A percentile compares a stretch with the other conserved stretches of the same genome.
Evolutionary conservation across 30 jellyfish, hydroid and myxozoan species (phyloP).

Genomic region (Haliclystus octoradiatus): DNA sequence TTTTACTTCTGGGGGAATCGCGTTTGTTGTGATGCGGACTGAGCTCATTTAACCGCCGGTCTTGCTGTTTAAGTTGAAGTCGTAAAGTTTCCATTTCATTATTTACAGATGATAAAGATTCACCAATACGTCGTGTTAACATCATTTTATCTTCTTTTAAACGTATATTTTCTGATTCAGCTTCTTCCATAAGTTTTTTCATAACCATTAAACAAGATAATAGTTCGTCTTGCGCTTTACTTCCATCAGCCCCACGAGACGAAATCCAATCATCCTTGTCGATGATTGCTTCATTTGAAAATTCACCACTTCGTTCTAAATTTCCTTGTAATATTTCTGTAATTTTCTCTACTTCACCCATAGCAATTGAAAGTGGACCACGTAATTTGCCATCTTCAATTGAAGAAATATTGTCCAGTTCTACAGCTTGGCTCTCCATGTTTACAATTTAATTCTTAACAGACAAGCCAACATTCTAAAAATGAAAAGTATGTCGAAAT

Average conservation of each 20-base stretch:
- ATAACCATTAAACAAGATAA: constrained; percentile 45
- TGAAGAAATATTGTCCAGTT: too few relatives aligned
- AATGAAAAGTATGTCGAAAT: too few relatives aligned
- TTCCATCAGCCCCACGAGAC: constrained; percentile 32
- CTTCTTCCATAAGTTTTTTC: constrained; percentile 77
- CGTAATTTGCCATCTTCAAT: background rate
- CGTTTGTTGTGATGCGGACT: constrained; percentile 11
- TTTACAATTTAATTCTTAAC: background rate
- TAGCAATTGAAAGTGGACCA: constrained; percentile 55
- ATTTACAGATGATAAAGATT: constrained; percentile 54
- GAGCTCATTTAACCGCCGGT: constrained; percentile 34
- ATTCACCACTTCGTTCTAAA: background rate
- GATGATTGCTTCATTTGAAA: constrained; percentile 39
- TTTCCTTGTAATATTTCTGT: constrained; percentile 15
- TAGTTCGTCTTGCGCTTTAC: constrained; percentile 52
- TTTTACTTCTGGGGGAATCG: constrained; percentile 35
- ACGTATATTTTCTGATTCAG: constrained; percentile 67
- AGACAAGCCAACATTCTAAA: constrained; percentile 1
- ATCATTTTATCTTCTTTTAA: constrained; percentile 51
- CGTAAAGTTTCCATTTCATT: constrained; percentile 53
- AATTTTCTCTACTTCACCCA: constrained; percentile 58
- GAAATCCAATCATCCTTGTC: constrained; percentile 37
- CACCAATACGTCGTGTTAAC: constrained; percentile 54
- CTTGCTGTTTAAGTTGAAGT: constrained; percentile 47
- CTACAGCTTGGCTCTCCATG: background rate